phyloP scores from a whole-genome alignment of 2,888 invertebrate genomes.

The Apodemia mormo region DNA sequence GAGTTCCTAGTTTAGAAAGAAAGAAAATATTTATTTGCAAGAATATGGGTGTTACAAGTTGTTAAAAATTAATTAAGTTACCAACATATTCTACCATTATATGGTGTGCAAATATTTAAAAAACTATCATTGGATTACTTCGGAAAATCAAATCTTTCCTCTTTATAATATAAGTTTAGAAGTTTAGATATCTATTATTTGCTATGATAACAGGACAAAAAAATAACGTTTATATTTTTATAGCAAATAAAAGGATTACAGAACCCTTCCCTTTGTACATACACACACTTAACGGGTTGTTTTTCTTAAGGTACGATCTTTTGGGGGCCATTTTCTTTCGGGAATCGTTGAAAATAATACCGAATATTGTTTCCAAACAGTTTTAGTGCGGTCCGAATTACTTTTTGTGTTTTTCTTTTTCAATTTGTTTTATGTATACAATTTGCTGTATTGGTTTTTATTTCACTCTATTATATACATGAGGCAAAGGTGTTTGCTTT shows the following conservation, averaged over 20 bases:
- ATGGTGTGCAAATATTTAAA: too few species aligned
- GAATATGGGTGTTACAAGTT: too few species aligned
- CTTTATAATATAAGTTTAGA: too few species aligned
- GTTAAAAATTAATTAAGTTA: too few species aligned
- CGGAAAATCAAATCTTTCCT: too few species aligned
- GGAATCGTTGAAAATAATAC: conserved; percentile 60
- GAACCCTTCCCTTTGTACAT: background rate
- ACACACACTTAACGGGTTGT: conserved; percentile 1
- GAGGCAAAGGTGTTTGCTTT: background rate
- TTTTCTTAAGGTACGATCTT: conserved; percentile 50
- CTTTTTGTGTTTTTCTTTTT: conserved; percentile 38
- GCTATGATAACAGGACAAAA: too few species aligned
- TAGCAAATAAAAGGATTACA: background rate
- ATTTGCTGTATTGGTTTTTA: conserved; percentile 23
- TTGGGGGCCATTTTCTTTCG: conserved; percentile 57
- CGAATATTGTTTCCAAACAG: conserved; percentile 50
- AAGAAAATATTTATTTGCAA: too few species aligned
- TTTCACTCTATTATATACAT: conserved; percentile 14
- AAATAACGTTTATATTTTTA: too few species aligned
- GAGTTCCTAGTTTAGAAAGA: too few species aligned
- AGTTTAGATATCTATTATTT: too few species aligned
- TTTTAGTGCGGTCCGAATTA: conserved; percentile 39
- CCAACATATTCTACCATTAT: too few species aligned
- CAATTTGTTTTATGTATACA: conserved; percentile 26
- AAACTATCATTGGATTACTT: too few species aligned